Conservation (phyloP, 2,113 vertebrate genomes). For the Boleophthalmus pectinirostris region DNA sequence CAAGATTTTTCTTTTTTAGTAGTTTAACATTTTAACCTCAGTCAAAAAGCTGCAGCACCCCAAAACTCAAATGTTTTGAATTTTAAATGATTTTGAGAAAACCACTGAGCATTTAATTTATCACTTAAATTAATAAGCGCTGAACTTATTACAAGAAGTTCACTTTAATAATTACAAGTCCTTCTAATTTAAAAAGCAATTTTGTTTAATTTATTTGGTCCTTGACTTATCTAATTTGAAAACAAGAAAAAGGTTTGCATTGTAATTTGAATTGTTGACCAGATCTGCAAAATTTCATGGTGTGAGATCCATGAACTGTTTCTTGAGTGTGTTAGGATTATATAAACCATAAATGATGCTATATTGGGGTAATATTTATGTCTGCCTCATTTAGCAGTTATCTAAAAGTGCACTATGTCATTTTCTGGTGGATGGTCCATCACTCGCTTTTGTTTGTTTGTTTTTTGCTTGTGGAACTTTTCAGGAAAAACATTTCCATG, state of each 20-base stretch:
- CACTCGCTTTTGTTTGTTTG: too few species aligned
- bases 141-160: slow-evolving; percentile 16
- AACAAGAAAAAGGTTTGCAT: neutral
- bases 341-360: neutral
- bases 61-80: slow-evolving; percentile 14
- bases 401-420: too few species aligned
- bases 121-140: slow-evolving; percentile 55
- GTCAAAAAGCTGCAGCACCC: neutral
- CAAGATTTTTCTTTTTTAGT: neutral
- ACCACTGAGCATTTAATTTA: slow-evolving; percentile 39
- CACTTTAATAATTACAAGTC: slow-evolving; percentile 13
- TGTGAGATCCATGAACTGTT: neutral
- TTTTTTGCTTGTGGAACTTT: too few species aligned
- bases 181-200: neutral
- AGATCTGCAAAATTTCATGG: neutral
- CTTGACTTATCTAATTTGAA: neutral
- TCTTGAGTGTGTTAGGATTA: neutral
- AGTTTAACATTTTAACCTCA: slow-evolving; percentile 3
- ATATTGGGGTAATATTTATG: too few species aligned
- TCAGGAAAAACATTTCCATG: too few species aligned
- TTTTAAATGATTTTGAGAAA: slow-evolving; percentile 21
- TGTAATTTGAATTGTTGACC: neutral
- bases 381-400: too few species aligned
- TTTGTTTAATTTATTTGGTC: neutral
- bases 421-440: too few species aligned